Evolutionary conservation across 1,140 invertebrate species (phyloP).

Genomic region (Drosophila prosaltans): DNA sequence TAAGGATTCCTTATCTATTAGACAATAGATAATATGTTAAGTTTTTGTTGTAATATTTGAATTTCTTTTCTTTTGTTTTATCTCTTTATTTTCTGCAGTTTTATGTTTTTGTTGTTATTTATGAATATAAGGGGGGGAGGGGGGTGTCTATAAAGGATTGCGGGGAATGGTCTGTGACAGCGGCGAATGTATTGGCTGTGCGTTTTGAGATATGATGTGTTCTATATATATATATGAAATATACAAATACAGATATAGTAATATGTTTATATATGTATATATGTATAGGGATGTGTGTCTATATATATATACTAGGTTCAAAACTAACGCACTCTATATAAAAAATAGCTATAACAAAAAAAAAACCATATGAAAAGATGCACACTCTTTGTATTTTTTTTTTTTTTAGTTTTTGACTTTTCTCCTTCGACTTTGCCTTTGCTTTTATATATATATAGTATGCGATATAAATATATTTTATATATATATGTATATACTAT

Average conservation of each 20-base stretch:
- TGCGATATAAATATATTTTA: conserved; percentile 48
- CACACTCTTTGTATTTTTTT: too few relatives aligned
- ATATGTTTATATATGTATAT: conserved; percentile 24
- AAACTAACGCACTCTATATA: conserved; percentile 21
- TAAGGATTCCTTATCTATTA: too few relatives aligned
- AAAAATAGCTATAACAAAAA: conserved; percentile 25
- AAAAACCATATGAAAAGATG: conserved; percentile 19
- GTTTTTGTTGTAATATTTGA: too few relatives aligned
- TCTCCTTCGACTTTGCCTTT: background rate
- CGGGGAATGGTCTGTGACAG: background rate
- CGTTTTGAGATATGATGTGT: conserved; percentile 12
- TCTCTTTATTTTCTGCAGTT: too few relatives aligned
- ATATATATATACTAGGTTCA: conserved; percentile 17
- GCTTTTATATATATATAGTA: conserved; percentile 39
- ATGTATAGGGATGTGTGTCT: conserved; percentile 18
- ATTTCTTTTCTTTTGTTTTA: too few relatives aligned
- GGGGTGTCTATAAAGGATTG: background rate
- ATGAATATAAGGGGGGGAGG: background rate
- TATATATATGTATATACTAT: background rate
- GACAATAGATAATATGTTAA: too few relatives aligned
- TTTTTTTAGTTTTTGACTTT: background rate
- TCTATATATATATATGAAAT: background rate
- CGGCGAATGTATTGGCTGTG: background rate
- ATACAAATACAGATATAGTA: conserved; percentile 32
- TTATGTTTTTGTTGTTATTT: background rate